These are phyloP conservation scores for Rhyacophila brunnea DNA, from an alignment of 1,140 invertebrate genomes.

Conservation along the genomic window DNA sequence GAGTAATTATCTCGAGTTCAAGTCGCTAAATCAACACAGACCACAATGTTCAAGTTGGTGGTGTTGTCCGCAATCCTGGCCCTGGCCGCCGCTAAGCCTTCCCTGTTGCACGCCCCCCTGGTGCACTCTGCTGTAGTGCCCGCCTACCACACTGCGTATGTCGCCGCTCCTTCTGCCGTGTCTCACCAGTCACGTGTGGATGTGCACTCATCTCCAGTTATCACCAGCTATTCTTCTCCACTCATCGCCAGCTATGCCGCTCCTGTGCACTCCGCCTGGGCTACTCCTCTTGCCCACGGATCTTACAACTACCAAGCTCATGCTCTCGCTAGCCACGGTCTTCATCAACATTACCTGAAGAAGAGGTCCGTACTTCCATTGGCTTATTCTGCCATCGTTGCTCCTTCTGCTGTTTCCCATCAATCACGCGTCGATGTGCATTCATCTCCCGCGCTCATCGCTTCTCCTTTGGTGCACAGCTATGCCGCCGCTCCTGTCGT, in stretches of 20 bases:
- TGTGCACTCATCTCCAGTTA: conserved; percentile 39
- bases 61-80: conserved; percentile 51
- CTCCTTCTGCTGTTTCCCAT: conserved; percentile 30
- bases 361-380: conserved; percentile 39
- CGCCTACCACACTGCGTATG: conserved; percentile 33
- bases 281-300: conserved; percentile 34
- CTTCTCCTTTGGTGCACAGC: conserved; percentile 9
- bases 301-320: conserved; percentile 47
- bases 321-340: conserved; percentile 42
- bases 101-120: conserved; percentile 2
- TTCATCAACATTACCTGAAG: conserved; percentile 42
- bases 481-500: conserved; percentile 17
- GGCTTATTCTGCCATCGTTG: conserved; percentile 42
- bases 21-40: conserved; percentile 47
- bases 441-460: conserved; percentile 12
- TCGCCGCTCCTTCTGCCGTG: conserved; percentile 35
- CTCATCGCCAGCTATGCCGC: conserved; percentile 35
- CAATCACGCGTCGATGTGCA: conserved; percentile 33
- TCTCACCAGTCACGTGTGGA: conserved; percentile 48
- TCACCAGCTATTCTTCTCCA: conserved; percentile 32
- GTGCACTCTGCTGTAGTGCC: conserved; percentile 8
- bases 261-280: conserved; percentile 41
- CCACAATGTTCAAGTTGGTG: conserved; percentile 57
- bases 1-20: conserved; percentile 6
- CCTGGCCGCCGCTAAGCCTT: conserved; percentile 26